Percentiles rank a stretch among this genome's conserved stretches.
Evolutionary conservation across 2,113 vertebrate genomes (phyloP).

Genomic region (Propithecus coquereli): DNA sequence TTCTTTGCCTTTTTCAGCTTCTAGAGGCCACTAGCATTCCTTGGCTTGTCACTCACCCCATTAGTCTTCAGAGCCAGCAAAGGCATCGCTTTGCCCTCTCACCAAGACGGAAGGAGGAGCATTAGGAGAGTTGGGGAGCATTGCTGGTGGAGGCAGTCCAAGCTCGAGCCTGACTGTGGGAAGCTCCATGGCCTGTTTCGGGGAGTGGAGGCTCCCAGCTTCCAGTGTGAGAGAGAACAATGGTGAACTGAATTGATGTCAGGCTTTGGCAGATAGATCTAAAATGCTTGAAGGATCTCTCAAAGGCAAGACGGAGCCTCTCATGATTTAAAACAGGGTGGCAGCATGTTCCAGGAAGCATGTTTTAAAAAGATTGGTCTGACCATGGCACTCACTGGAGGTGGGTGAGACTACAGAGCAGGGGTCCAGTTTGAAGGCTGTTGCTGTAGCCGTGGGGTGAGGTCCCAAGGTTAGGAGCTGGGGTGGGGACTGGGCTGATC

Average conservation of each 20-base stretch:
- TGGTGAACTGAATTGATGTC: neutral
- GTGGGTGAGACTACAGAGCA: neutral
- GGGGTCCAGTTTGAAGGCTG: neutral
- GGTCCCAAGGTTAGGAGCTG: neutral
- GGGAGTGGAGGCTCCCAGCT: neutral
- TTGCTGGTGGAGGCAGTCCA: neutral
- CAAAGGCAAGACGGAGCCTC: neutral
- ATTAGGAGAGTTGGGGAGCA: neutral
- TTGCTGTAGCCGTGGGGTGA: neutral
- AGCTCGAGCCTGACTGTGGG: too few relatives aligned
- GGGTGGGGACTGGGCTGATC: neutral
- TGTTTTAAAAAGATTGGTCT: neutral
- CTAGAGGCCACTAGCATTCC: neutral
- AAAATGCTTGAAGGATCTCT: neutral
- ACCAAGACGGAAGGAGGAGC: neutral
- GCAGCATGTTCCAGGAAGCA: neutral
- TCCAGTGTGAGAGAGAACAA: neutral
- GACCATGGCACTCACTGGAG: neutral
- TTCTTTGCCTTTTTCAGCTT: neutral
- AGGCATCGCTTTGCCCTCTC: neutral
- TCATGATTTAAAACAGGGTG: neutral
- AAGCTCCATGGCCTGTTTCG: neutral
- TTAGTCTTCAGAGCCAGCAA: neutral
- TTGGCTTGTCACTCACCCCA: neutral
- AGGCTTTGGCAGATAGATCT: neutral